Percentiles rank a stretch among this genome's conserved stretches.
Conservation (phyloP, 2,797 vertebrate species). For the Scleropages formosus region DNA sequence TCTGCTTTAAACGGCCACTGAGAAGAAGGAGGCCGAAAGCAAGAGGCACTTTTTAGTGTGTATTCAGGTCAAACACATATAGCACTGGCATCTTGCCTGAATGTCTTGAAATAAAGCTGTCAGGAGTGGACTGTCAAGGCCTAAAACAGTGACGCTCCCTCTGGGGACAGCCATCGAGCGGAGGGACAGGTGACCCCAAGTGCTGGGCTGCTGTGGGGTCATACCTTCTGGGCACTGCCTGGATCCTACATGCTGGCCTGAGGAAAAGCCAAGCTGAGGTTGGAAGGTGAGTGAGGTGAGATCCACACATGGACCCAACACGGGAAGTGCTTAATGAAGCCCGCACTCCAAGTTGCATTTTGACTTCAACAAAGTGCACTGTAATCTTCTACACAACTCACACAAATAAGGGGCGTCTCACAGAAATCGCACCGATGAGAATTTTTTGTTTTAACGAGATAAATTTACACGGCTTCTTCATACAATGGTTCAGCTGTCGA, state of each 20-base stretch:
- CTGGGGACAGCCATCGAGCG: background rate
- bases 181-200: conserved; percentile 8
- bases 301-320: background rate
- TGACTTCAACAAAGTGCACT: conserved; percentile 1
- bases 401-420: too few relatives aligned
- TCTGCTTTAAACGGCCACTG: conserved; percentile 20
- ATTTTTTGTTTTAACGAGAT: too few relatives aligned
- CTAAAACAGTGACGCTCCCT: background rate
- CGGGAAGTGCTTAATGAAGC: conserved; percentile 4
- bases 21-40: conserved; percentile 12
- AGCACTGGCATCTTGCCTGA: background rate
- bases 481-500: too few relatives aligned
- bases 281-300: background rate
- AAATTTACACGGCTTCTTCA: too few relatives aligned
- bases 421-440: too few relatives aligned
- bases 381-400: too few relatives aligned
- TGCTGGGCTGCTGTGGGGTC: conserved; percentile 4
- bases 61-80: conserved; percentile 27
- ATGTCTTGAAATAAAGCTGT: conserved; percentile 6
- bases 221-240: background rate
- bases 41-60: conserved; percentile 7
- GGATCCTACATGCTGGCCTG: background rate
- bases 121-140: conserved; percentile 20
- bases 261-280: conserved; percentile 10
- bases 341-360: background rate